These are phyloP conservation scores for Rambutsinella grinnellia DNA, from an alignment of 2,888 invertebrate genomes.

Conservation along the genomic window DNA sequence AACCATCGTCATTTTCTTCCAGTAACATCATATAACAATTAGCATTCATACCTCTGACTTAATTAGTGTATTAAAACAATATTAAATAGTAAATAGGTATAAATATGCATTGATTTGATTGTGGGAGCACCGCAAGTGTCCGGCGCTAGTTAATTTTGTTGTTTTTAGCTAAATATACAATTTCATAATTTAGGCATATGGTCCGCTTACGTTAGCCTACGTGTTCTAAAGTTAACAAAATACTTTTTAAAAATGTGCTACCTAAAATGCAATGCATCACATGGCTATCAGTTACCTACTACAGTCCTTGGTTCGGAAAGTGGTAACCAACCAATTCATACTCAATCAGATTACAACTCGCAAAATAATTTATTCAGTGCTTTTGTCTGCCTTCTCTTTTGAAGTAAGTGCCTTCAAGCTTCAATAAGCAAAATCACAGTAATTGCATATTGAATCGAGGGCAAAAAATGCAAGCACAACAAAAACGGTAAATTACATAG, in stretches of 20 bases:
- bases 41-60: not conserved
- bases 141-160: conserved; percentile 30
- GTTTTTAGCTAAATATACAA: conserved; percentile 11
- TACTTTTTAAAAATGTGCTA: conserved; percentile 7
- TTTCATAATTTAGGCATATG: conserved; percentile 29
- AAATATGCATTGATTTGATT: conserved; percentile 52
- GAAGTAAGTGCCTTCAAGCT: not conserved
- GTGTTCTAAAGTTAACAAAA: conserved; percentile 16
- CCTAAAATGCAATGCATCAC: conserved; percentile 27
- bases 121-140: conserved; percentile 36
- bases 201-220: conserved; percentile 43
- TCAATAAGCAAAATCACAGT: too few species aligned
- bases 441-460: too few species aligned
- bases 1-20: not conserved
- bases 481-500: not conserved
- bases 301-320: not conserved
- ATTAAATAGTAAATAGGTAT: conserved; percentile 9
- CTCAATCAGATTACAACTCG: not conserved
- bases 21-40: not conserved
- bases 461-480: too few species aligned
- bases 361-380: not conserved
- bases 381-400: not conserved
- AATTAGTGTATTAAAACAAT: conserved; percentile 10
- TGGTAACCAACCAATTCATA: conserved; percentile 5
- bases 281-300: conserved; percentile 24